These are phyloP conservation scores for Myiotriccus ornatus DNA, from an alignment of 2,797 vertebrate genomes.

Conservation along the genomic window DNA sequence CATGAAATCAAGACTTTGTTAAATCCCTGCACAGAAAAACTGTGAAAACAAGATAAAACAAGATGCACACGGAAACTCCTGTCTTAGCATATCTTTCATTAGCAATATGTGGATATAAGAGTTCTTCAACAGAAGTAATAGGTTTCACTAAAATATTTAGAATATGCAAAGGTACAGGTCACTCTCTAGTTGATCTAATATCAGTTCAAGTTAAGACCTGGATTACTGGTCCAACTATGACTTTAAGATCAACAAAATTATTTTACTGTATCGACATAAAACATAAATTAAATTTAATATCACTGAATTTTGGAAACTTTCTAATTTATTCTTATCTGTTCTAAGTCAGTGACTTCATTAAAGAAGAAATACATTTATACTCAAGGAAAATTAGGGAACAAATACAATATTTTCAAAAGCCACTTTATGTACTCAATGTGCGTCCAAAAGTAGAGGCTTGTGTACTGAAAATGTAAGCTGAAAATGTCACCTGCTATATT, in stretches of 20 bases:
- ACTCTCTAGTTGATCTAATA: not conserved
- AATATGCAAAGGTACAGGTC: not conserved
- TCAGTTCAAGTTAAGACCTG: not conserved
- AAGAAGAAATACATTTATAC: not conserved
- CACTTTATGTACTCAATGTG: not conserved
- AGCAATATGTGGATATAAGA: not conserved
- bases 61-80: not conserved
- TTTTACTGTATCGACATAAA: not conserved
- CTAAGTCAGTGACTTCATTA: not conserved
- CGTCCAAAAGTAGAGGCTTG: not conserved
- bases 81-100: not conserved
- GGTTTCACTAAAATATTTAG: conserved; percentile 33
- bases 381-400: not conserved
- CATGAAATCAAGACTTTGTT: not conserved
- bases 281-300: not conserved
- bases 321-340: not conserved
- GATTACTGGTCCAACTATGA: not conserved
- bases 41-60: not conserved
- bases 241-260: not conserved
- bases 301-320: not conserved
- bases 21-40: not conserved
- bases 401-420: not conserved
- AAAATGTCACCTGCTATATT: not conserved
- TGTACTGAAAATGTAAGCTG: not conserved
- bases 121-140: not conserved